phyloP scores from a whole-genome alignment of 2,113 vertebrate species.

The Silurus meridionalis region DNA sequence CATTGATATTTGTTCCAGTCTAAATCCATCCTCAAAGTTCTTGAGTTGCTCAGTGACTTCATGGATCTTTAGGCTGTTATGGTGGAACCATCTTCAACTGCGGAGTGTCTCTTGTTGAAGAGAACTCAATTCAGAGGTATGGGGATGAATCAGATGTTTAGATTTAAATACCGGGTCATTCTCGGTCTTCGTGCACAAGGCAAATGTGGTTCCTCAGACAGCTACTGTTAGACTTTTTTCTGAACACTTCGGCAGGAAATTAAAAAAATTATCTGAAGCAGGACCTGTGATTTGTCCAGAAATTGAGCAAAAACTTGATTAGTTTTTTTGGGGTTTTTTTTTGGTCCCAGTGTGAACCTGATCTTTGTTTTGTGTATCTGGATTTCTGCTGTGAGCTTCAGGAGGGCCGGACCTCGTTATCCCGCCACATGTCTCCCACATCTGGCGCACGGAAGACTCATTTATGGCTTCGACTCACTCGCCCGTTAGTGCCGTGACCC shows the following conservation, averaged over 20 bases:
- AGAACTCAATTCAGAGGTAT: too few relatives aligned
- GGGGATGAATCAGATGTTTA: too few relatives aligned
- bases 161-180: neutral
- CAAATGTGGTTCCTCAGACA: neutral
- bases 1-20: too few relatives aligned
- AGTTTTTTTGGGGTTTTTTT: neutral
- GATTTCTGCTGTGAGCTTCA: neutral
- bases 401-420: neutral
- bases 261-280: neutral
- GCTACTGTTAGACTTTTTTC: too few relatives aligned
- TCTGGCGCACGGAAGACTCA: constrained; percentile 16
- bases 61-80: too few relatives aligned
- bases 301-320: too few relatives aligned
- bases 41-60: too few relatives aligned
- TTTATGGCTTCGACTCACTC: constrained; percentile 21
- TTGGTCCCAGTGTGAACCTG: neutral
- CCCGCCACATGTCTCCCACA: constrained; percentile 15
- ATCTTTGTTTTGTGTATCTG: neutral
- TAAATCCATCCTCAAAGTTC: too few relatives aligned
- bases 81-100: too few relatives aligned
- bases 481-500: constrained; percentile 12
- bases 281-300: neutral
- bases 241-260: neutral
- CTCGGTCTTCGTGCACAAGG: neutral
- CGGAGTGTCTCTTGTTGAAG: too few relatives aligned